Percentiles rank a stretch among this genome's conserved stretches.
Conservation (phyloP, 2,888 invertebrate species). For the Chrysolina americana region DNA sequence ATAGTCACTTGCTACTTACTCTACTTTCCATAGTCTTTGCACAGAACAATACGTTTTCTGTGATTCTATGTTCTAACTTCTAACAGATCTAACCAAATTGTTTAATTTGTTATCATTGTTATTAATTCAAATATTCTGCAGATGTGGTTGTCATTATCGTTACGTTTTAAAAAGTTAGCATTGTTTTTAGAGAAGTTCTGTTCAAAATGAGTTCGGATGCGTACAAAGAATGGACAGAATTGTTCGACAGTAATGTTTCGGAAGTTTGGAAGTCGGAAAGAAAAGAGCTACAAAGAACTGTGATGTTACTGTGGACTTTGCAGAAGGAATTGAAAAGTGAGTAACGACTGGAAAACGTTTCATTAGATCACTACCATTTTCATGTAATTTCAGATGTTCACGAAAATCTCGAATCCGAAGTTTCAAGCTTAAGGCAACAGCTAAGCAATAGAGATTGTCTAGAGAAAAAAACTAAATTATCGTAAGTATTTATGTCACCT, state of each 20-base stretch:
- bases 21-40: no score
- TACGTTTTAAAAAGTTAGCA: background rate
- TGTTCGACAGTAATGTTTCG: conserved; percentile 53
- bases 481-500: conserved; percentile 32
- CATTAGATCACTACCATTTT: conserved; percentile 6
- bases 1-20: no score
- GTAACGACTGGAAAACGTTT: background rate
- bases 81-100: no score
- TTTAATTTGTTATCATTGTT: no score
- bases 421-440: conserved; percentile 38
- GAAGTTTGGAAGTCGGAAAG: conserved; percentile 52
- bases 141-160: no score
- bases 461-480: conserved; percentile 29
- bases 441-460: conserved; percentile 41
- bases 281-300: conserved; percentile 48
- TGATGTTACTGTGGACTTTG: conserved; percentile 52
- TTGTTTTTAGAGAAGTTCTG: background rate
- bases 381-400: conserved; percentile 43
- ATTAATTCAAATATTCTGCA: no score
- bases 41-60: no score
- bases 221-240: conserved; percentile 52
- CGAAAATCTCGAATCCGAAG: conserved; percentile 38
- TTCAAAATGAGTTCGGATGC: conserved; percentile 33
- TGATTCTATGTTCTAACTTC: no score
- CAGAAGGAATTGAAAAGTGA: conserved; percentile 54